Conservation (phyloP, 1,140 invertebrate species). For the Aphis gossypii region DNA sequence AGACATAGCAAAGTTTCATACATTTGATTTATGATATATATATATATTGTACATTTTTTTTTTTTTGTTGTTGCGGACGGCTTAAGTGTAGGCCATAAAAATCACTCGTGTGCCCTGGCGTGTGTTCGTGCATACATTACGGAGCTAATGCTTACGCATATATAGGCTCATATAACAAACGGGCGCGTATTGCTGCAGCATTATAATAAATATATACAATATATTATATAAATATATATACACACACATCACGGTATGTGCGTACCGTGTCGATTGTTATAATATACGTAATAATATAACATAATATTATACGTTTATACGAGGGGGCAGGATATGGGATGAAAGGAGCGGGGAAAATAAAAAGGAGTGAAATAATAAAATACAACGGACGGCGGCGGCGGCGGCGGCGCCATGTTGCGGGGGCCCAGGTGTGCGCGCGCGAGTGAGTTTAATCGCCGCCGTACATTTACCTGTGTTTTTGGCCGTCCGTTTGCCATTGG, state of each 20-base stretch:
- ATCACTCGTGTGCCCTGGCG: constrained; percentile 50
- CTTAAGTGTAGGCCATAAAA: constrained; percentile 52
- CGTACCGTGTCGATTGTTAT: constrained; percentile 5
- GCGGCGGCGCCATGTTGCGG: constrained; percentile 54
- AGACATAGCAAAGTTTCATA: not conserved
- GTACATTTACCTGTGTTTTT: constrained; percentile 29
- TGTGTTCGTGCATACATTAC: constrained; percentile 57
- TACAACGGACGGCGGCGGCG: not conserved
- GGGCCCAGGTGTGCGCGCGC: constrained; percentile 49
- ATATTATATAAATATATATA: not conserved
- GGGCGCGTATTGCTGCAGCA: constrained; percentile 24
- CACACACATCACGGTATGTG: not conserved
- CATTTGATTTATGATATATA: constrained; percentile 45
- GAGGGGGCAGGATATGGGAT: not conserved
- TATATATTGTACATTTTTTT: constrained; percentile 18
- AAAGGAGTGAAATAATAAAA: constrained; percentile 6
- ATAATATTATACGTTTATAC: not conserved
- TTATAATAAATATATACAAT: not conserved
- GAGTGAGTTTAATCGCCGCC: constrained; percentile 40
- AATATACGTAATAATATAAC: constrained; percentile 23
- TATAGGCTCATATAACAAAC: constrained; percentile 34
- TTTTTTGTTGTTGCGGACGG: constrained; percentile 20
- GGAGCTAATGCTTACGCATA: constrained; percentile 50
- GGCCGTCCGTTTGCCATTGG: constrained; percentile 41
- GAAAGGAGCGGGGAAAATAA: not conserved